Conservation (phyloP, 2,797 vertebrate genomes). For the Galaxias olidus region DNA sequence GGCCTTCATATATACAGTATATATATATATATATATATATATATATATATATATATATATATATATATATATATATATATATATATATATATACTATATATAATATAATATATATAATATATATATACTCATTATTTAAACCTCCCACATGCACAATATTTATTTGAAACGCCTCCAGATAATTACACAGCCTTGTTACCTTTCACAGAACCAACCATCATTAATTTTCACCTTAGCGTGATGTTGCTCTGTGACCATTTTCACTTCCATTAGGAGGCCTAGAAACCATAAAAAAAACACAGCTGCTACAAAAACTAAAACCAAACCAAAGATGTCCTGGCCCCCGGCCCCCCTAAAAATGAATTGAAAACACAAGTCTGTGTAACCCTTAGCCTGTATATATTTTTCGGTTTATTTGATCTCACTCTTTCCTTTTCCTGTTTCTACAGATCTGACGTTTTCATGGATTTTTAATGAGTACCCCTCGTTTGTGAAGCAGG, state of each 20-base stretch:
- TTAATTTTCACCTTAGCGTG: slow-evolving; percentile 64
- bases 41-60: too few species aligned
- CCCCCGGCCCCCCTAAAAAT: too few species aligned
- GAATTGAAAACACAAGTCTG: not conserved
- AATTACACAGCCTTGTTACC: slow-evolving; percentile 48
- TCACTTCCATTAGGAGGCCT: slow-evolving; percentile 39
- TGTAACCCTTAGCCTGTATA: not conserved
- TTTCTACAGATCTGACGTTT: slow-evolving; percentile 86
- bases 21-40: too few species aligned
- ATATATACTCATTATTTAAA: too few species aligned
- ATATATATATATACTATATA: too few species aligned
- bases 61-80: too few species aligned
- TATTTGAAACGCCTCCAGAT: slow-evolving; percentile 27
- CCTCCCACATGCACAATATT: slow-evolving; percentile 10
- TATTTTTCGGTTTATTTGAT: slow-evolving; percentile 12
- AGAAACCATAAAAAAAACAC: slow-evolving; percentile 42
- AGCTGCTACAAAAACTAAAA: slow-evolving; percentile 25
- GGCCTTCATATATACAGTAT: too few species aligned
- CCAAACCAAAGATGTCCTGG: not conserved
- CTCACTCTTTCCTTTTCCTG: slow-evolving; percentile 1
- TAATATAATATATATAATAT: too few species aligned
- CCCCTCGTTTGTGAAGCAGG: slow-evolving; percentile 91
- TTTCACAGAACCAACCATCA: slow-evolving; percentile 44
- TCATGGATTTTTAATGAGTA: slow-evolving; percentile 98
- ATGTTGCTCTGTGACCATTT: slow-evolving; percentile 46